Evolutionary conservation across 1,140 invertebrate genomes (phyloP).

Genomic region (Rhagoletis zephyria): DNA sequence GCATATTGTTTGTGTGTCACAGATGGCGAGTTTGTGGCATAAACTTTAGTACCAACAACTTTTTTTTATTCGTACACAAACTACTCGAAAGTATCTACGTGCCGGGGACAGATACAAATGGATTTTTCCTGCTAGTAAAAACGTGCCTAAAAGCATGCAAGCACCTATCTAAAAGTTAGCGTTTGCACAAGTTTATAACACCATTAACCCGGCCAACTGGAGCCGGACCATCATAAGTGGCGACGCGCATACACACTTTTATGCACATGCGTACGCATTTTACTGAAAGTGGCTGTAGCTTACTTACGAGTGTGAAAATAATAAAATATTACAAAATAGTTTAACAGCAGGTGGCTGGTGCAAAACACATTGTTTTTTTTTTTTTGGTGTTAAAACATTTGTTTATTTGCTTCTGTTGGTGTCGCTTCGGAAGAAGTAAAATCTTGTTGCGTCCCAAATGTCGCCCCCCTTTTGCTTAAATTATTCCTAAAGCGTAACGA

Average conservation of each 20-base stretch:
- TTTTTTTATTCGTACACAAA: background rate
- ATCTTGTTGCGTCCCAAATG: too few relatives aligned
- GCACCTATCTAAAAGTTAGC: constrained; percentile 32
- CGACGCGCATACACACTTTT: background rate
- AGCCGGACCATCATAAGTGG: constrained; percentile 18
- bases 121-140: constrained; percentile 31
- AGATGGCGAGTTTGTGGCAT: background rate
- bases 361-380: too few relatives aligned
- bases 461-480: too few relatives aligned
- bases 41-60: constrained; percentile 25
- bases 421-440: too few relatives aligned
- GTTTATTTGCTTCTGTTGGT: too few relatives aligned
- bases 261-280: background rate
- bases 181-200: background rate
- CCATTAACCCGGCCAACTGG: constrained; percentile 3
- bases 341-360: background rate
- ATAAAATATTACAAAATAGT: background rate
- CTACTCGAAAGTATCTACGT: constrained; percentile 13
- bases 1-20: background rate
- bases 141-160: constrained; percentile 26
- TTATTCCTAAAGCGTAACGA: too few relatives aligned
- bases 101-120: constrained; percentile 34
- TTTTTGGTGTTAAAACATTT: too few relatives aligned
- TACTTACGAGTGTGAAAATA: background rate
- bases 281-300: constrained; percentile 7